Conservation (phyloP, 2,113 vertebrate genomes). For the Sialia sialis region DNA sequence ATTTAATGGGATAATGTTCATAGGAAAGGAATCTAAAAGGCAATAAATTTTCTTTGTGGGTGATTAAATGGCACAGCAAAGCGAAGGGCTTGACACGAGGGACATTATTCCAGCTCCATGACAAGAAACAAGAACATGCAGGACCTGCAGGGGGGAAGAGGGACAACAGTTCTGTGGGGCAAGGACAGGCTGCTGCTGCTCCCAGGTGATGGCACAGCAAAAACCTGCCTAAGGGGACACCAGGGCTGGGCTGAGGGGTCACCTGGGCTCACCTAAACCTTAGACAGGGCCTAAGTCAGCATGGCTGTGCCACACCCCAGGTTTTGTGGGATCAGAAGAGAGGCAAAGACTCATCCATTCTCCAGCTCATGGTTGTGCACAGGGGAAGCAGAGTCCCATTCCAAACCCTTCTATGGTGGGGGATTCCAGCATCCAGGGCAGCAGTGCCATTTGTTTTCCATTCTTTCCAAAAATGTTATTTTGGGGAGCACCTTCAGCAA, state of each 20-base stretch:
- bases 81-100: constrained; percentile 41
- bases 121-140: constrained; percentile 55
- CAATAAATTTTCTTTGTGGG: constrained; percentile 68
- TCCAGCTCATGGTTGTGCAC: fast-evolving
- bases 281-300: background rate
- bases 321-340: too few species aligned
- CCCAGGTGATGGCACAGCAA: background rate
- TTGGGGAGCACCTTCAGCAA: background rate
- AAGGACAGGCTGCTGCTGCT: background rate
- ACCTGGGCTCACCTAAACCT: background rate
- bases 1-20: constrained; percentile 74
- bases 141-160: background rate
- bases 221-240: background rate
- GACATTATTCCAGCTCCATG: constrained; percentile 54
- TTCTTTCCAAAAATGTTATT: fast-evolving
- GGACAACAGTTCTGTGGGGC: background rate
- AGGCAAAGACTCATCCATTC: background rate
- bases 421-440: background rate
- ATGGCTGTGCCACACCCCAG: background rate
- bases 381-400: background rate
- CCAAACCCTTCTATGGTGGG: background rate
- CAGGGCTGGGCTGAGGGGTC: background rate
- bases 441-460: background rate
- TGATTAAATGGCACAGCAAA: constrained; percentile 66
- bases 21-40: constrained; percentile 61